Base-by-base conservation (phyloP, 2,888 invertebrate genomes). In the Ophioninae sp. region DNA sequence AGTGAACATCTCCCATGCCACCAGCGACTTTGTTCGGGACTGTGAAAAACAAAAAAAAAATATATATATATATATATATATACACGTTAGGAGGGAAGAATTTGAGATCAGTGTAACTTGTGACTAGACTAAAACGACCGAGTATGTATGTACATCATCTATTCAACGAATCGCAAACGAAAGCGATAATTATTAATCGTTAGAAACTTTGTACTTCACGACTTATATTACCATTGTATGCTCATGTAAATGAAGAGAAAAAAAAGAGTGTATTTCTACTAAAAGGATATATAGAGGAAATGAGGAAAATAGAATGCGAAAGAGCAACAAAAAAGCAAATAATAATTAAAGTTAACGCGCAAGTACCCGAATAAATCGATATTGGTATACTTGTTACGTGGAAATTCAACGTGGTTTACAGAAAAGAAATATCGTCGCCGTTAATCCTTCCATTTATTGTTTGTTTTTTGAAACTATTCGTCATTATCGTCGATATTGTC, bases 291-390 rank as follows among this genome's bases (percentile, higher is more conserved):
- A 64, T 39, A 64, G 67, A 7, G 57, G 69, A 62, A 70, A 7
- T 50, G 56, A 64, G 10, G 21, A 20, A 67, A 7, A 20, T 20
- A 57, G n/a, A 57, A 72, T 0, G 59, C n/a, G 50, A 44, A 41
- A 76, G 44, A 59, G 7, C 8, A 37, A 44, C 50, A 37, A 76
- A 44, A 78, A 74, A 77, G 74, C 3, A 17, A 69, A 70, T 2
- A 75, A 39, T 57, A 39, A 74, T 44, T 50, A 62, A 68, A 64
- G 62, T 50, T 79, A 65, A 76, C 76, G 80, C 80, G 83, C 80
- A 73, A 83, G 72, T 30, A 76, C 68, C 56, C 76, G 64, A 83
- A 83, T 83, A 80, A 83, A 83, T 75, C 13, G 23, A 37, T 74
- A 72, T 74, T 83, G 68, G 68, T 76, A 69, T 57, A 74, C 44